Evolutionary conservation across 35 echinoderm and acorn worm genomes (phyloP).

Genomic region (Acanthaster planci): DNA sequence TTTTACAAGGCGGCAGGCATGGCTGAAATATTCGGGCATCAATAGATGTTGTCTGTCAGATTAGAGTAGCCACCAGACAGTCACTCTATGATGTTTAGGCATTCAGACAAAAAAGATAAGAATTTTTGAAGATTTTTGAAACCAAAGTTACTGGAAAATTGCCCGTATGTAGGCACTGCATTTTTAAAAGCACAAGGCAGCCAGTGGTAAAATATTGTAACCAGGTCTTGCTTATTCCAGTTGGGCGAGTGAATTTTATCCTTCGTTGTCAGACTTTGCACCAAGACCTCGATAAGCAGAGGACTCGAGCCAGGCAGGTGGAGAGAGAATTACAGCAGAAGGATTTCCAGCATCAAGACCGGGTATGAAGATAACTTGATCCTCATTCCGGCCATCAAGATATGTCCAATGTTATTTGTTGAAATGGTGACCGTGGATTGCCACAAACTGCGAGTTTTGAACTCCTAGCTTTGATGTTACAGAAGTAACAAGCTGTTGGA

Average conservation of each 20-base stretch:
- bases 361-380: constrained; percentile 28
- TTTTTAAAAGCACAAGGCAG: no score
- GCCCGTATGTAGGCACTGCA: no score
- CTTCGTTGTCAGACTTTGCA: constrained; percentile 56
- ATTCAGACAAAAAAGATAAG: no score
- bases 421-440: neutral
- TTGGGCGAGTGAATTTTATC: neutral
- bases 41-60: no score
- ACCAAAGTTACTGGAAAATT: no score
- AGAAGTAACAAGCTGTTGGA: neutral
- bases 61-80: no score
- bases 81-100: no score
- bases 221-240: no score
- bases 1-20: no score
- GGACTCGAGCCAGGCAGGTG: constrained; percentile 57
- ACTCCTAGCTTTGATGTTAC: neutral
- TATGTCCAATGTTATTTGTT: neutral
- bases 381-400: neutral
- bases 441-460: neutral
- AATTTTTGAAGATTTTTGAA: no score
- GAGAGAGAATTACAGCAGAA: constrained; percentile 68
- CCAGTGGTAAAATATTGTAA: no score
- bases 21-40: no score
- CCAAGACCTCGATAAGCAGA: constrained; percentile 49
- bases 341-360: constrained; percentile 70